Conservation (phyloP, 2,113 vertebrate genomes). For the Ailurus styani region DNA sequence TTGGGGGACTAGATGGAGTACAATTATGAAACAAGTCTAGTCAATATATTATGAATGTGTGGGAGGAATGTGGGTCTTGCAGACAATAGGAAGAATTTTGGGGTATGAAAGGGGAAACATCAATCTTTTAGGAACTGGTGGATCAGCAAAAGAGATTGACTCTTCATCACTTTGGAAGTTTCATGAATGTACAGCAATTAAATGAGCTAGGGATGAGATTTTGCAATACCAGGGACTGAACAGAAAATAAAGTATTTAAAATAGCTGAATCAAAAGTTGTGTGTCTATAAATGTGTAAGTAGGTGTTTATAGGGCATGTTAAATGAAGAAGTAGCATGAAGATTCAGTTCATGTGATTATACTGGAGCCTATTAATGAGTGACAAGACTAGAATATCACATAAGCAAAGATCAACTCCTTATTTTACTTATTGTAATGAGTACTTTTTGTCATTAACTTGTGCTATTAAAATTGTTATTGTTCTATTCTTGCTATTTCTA, state of each 20-base stretch:
- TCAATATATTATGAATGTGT: neutral
- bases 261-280: neutral
- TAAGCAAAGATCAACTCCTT: neutral
- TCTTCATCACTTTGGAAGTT: neutral
- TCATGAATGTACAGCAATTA: neutral
- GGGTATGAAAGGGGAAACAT: neutral
- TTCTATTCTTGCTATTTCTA: neutral
- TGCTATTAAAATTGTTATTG: neutral
- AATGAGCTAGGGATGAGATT: neutral
- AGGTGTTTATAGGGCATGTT: neutral
- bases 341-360: neutral
- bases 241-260: neutral
- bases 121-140: neutral
- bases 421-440: neutral
- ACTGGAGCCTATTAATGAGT: neutral
- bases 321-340: neutral
- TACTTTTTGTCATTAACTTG: neutral
- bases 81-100: neutral
- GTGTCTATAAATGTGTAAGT: neutral
- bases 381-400: neutral
- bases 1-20: neutral
- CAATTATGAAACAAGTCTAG: neutral
- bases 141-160: neutral
- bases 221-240: neutral
- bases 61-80: neutral